Base-by-base conservation (phyloP, 2,113 vertebrate genomes). In the Hystrix brachyura region DNA sequence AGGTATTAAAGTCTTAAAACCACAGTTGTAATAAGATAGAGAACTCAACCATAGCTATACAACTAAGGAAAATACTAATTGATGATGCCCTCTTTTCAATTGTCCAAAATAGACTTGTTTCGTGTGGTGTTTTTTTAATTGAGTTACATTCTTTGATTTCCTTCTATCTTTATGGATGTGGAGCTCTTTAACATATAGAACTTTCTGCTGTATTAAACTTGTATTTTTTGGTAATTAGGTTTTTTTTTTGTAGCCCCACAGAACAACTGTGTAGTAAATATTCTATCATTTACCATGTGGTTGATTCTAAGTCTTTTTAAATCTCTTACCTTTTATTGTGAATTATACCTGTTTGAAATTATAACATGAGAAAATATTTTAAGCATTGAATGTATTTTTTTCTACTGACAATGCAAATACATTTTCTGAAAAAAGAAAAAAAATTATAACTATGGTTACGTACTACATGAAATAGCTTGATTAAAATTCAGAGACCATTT, bases 1-100 rank as follows among this genome's bases (percentile, higher is more conserved):
- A 95, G 94, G 85, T 96, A 96, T 97, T 96, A 97, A 95, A 95
- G 95, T 79, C 81, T 97, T 98, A 95, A 96, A 93, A 95, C 71
- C 38, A 34, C 57, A 95, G 65, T 86, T 96, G 84, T 96, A 97
- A 96, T 97, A 95, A 96, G 94, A 96, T 83, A 80, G 93, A 96
- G 87, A 96, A 97, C 32, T 97, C 97, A 97, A 93, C 71, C 97
- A 97, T 94, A 95, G 48, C 92, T 93, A 6, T 88, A 14, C 76
- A 69, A 96, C 88, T 96, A 79, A 91, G 76, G 48, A 88, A 94
- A 92, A 86, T 92, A 53, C 84, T 88, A 97, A 97, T 88, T 96
- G 94, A 76, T 53, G 67, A 32, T 95, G 87, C 76, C 81, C 74
- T 96, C 51, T 86, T 95, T 94, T 92, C 90, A 96, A 0, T 91